Evolutionary conservation across 2,888 invertebrate species (phyloP).

Genomic region (Orthosia incerta): DNA sequence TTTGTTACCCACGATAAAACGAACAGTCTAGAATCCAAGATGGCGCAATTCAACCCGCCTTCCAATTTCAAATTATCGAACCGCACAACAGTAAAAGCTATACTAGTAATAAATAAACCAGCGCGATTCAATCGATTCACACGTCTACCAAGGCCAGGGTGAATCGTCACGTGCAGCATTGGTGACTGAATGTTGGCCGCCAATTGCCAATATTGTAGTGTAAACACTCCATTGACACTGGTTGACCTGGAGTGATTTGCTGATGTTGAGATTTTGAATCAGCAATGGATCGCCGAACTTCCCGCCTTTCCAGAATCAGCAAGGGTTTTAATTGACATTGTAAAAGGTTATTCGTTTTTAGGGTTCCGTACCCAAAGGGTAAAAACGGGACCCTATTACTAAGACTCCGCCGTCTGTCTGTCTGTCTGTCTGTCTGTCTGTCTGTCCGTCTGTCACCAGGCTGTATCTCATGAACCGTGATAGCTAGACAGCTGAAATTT

Average conservation of each 20-base stretch:
- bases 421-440: no score
- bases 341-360: no score
- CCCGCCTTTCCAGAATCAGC: no score
- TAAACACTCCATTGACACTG: constrained; percentile 30
- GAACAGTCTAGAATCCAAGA: neutral
- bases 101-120: constrained; percentile 29
- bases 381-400: no score
- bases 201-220: constrained; percentile 38
- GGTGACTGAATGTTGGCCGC: constrained; percentile 22
- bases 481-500: no score
- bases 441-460: no score
- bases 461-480: no score
- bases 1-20: neutral
- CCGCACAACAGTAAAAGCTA: constrained; percentile 11
- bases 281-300: no score
- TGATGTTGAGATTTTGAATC: no score
- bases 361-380: no score
- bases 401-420: no score
- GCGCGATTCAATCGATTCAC: constrained; percentile 51
- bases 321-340: no score
- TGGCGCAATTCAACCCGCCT: neutral
- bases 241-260: constrained; percentile 26
- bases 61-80: neutral
- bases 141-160: constrained; percentile 45
- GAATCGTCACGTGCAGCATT: constrained; percentile 46